A percentile compares a stretch with the other conserved stretches of the same genome.
Evolutionary conservation across 2,113 vertebrate genomes (phyloP).

Genomic region (Platycercus adscitus): DNA sequence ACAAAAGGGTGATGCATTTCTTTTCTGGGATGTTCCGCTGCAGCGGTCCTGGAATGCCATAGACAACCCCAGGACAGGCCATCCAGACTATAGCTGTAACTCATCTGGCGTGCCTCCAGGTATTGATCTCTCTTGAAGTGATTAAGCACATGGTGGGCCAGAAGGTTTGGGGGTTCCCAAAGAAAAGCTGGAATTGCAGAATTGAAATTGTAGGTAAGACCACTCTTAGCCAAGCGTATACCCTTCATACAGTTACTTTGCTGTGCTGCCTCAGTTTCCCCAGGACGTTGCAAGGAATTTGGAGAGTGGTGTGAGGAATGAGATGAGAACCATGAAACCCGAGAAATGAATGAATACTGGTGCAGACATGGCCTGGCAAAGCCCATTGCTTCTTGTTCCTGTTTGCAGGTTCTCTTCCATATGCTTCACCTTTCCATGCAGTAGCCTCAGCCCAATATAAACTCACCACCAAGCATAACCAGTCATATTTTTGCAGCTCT

Average conservation of each 20-base stretch:
- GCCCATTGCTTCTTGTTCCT: not conserved
- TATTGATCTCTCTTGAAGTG: not conserved
- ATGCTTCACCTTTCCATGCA: not conserved
- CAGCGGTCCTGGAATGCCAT: fast-evolving
- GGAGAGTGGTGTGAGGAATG: not conserved
- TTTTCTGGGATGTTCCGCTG: not conserved
- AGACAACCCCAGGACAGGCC: not conserved
- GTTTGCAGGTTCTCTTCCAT: fast-evolving
- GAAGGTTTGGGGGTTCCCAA: not conserved
- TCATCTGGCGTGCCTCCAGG: not conserved
- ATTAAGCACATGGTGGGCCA: not conserved
- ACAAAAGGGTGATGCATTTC: not conserved
- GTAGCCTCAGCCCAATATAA: not conserved
- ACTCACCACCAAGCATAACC: not conserved
- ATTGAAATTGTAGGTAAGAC: not conserved
- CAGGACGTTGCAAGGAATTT: not conserved
- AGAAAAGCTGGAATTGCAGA: not conserved
- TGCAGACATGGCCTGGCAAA: not conserved
- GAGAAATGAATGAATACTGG: not conserved
- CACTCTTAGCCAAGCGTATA: not conserved
- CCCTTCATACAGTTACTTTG: not conserved
- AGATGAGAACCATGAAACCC: not conserved
- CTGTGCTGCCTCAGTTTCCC: not conserved
- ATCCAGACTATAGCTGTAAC: not conserved
- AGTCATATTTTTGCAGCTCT: not conserved